Percentiles rank a stretch among this genome's conserved stretches.
Evolutionary conservation across 2,888 invertebrate genomes (phyloP).

Genomic region (Hemithea aestivaria): DNA sequence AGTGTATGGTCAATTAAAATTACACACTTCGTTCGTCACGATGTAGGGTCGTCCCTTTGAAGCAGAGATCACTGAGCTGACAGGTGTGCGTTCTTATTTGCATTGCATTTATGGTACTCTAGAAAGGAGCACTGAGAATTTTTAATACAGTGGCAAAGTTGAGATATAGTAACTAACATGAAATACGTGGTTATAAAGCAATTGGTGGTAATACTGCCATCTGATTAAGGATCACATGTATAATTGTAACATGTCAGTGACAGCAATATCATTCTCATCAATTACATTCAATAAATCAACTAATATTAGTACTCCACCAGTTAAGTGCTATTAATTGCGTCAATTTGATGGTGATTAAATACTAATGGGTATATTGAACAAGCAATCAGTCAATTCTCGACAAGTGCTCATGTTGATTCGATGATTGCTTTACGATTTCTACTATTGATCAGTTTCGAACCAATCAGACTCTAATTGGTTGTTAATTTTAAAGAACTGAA

Average conservation of each 20-base stretch:
- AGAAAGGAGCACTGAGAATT: too few species aligned
- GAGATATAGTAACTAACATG: too few species aligned
- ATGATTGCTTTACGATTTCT: slow-evolving; percentile 46
- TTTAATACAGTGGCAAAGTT: too few species aligned
- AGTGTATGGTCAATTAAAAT: neutral
- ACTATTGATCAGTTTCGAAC: slow-evolving; percentile 15
- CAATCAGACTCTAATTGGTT: slow-evolving; percentile 6
- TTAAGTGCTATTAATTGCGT: slow-evolving; percentile 49
- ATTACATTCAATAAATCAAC: slow-evolving; percentile 31
- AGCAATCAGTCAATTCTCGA: slow-evolving; percentile 57
- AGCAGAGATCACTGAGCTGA: too few species aligned
- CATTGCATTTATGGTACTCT: too few species aligned
- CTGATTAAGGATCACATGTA: too few species aligned
- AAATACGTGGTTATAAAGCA: too few species aligned
- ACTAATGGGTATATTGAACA: slow-evolving; percentile 47
- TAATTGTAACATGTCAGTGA: neutral
- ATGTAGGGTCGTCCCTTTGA: too few species aligned
- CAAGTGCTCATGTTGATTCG: slow-evolving; percentile 51
- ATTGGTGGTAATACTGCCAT: too few species aligned
- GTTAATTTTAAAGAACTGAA: slow-evolving; percentile 5
- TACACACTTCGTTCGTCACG: too few species aligned
- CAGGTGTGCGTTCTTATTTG: too few species aligned
- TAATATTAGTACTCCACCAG: slow-evolving; percentile 36
- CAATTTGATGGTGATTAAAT: slow-evolving; percentile 55
- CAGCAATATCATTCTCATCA: slow-evolving; percentile 13